Evolutionary conservation across 2,797 vertebrate species (phyloP).

Genomic region (Gallinago stenura): DNA sequence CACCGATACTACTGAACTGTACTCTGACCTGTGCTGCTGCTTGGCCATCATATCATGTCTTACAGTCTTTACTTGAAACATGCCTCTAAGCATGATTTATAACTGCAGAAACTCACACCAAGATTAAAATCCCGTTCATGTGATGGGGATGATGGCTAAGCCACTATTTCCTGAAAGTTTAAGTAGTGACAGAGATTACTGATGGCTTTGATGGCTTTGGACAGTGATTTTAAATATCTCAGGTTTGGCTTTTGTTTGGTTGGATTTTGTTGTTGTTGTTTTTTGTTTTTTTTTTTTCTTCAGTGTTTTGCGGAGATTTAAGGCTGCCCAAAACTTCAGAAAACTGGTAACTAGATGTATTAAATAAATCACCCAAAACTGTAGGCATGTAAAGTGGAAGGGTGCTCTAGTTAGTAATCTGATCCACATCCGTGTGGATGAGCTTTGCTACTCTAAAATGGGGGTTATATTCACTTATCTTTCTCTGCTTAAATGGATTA

Average conservation of each 20-base stretch:
- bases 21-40: neutral
- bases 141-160: neutral
- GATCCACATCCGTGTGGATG: neutral
- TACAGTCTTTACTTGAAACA: neutral
- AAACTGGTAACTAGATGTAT: neutral
- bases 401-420: neutral
- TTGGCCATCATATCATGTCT: rapidly evolving
- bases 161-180: neutral
- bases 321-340: neutral
- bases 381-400: neutral
- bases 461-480: neutral
- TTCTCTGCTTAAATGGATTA: neutral
- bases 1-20: neutral
- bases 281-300: too few species aligned
- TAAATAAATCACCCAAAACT: neutral
- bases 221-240: neutral
- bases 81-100: neutral
- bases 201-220: neutral
- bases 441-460: neutral
- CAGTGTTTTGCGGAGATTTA: neutral
- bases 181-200: neutral
- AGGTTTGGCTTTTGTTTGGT: too few species aligned
- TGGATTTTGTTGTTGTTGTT: too few species aligned
- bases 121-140: neutral
- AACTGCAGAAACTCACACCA: neutral